Evolutionary conservation across 30 jellyfish, hydroid and myxozoan genomes (phyloP), one percentile per base, ranked within the genome.

Genomic region (Hydra vulgaris): DNA sequence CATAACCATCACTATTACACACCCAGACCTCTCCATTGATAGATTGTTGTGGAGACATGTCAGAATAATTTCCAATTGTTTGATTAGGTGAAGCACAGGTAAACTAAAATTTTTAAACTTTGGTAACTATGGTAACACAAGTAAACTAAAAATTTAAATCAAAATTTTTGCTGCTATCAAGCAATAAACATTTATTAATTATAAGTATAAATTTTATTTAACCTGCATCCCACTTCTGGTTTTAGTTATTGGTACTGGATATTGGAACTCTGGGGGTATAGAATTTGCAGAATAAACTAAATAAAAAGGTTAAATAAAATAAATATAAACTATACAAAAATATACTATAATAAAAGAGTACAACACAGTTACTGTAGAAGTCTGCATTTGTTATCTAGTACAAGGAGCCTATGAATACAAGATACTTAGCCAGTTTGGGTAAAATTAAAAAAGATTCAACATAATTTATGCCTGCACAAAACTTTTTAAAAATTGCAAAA

Each of bases 211-310:
- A 40, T 40, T 40, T 40, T n/a, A n/a, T 19, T 8, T 77, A 20
- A 94, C 99, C 96, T 94, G 99, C 99, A 94, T 94, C 66, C 99
- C 99, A 81, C 99, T 94, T 21, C 99, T 80, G 74, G 96, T 94
- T 80, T 94, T 94, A 76, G 95, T 94, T 71, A 94, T 86, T 18
- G 99, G 99, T 73, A 88, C 74, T 4, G 99, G 94, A 67, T 79
- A 85, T 74, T 94, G 99, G 72, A 94, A 94, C 68, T 94, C 99
- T n/a, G 99, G 99, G 19, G 99, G 99, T 70, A 94, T 87, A 0
- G 96, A 54, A 66, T 94, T 95, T 77, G 92, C 56, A 0, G 96
- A 88, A 55, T 88, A 88, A 0, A 96, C 99, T 88, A 26, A 0
- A 87, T 78, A 72, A 70, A 72, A 70, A 69, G 7, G 25, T 20